Percentiles rank a stretch among this genome's conserved stretches.
phyloP scores from a whole-genome alignment of 2,113 vertebrate species.

The Syrmaticus mikado region DNA sequence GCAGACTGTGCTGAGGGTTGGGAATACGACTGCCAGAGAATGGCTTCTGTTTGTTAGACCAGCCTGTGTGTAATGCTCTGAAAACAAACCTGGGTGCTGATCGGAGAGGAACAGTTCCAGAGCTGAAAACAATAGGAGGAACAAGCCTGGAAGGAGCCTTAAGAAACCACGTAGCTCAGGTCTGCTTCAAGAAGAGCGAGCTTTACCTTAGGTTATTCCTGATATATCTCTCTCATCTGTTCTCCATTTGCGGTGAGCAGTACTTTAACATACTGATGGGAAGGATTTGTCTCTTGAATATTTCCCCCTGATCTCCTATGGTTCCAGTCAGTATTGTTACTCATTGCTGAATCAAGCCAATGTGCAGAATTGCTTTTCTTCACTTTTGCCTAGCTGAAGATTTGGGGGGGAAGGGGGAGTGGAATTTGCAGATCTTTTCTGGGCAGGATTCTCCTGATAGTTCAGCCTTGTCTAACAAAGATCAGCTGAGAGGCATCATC shows the following conservation, averaged over 20 bases:
- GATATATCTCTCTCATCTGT: conserved; percentile 26
- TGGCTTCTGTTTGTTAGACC: background rate
- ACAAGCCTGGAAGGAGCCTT: background rate
- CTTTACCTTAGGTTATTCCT: background rate
- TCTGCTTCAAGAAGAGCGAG: background rate
- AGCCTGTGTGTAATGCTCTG: background rate
- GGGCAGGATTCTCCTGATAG: background rate
- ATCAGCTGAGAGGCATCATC: background rate
- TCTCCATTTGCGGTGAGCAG: conserved; percentile 43
- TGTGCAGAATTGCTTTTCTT: background rate
- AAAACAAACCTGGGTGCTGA: background rate
- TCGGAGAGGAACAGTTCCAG: background rate
- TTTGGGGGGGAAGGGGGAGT: background rate
- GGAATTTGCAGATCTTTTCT: background rate
- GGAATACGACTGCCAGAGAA: background rate
- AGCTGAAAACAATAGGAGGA: background rate
- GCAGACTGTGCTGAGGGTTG: background rate
- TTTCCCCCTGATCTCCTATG: conserved; percentile 29
- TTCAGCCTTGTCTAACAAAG: background rate
- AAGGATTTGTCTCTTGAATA: background rate
- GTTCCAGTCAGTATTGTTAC: conserved; percentile 21
- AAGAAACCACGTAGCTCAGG: background rate
- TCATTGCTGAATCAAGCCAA: conserved; percentile 1
- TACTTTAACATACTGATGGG: background rate
- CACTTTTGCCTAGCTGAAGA: conserved; percentile 32